Evolutionary conservation across 1,140 invertebrate species (phyloP), one percentile per base, ranked within the genome.

Genomic region (Planococcus citri): DNA sequence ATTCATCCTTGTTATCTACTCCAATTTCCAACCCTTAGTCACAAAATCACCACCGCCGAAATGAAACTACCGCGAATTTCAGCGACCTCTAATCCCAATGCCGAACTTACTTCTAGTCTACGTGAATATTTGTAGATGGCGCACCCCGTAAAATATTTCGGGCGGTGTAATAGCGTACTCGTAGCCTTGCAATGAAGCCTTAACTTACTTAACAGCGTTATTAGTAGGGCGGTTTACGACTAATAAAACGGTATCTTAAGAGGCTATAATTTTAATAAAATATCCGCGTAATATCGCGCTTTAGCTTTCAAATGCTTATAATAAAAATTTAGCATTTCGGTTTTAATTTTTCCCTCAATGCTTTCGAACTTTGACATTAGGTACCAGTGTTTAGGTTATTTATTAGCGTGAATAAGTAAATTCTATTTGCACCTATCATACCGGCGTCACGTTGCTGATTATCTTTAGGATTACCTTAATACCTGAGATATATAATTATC

Each of bases 201-300:
- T 64, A 25, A 64, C 60, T 64, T 64, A 64, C 60, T 64, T 64
- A 64, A 64, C 60, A 64, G 25, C 60, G 60, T 25, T 64, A 64
- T 64, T 64, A 64, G 60, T 64, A 64, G 25, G 60, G 60, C 60
- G 60, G 60, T 64, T 64, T 64, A 64, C 25, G 60, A 64, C 60
- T 64, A 64, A 64, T 64, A 64, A 64, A 64, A 64, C 60, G 60
- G 60, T 64, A 64, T 64, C 60, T 64, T 64, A 64, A 64, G 60
- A 64, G 60, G 60, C 60, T 64, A 64, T 64, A 64, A 64, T 64
- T 64, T 64, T 64, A 64, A 64, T 64, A 64, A 64, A 64, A 64
- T 64, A 64, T 64, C 60, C 60, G 60, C 60, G 60, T 64, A 64
- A 64, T 64, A 64, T 64, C 25, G 25, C 60, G 60, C 22, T 64